Evolutionary conservation across 1,140 invertebrate genomes (phyloP), one percentile per base, ranked within the genome.

Genomic region (Drosophila mayri): DNA sequence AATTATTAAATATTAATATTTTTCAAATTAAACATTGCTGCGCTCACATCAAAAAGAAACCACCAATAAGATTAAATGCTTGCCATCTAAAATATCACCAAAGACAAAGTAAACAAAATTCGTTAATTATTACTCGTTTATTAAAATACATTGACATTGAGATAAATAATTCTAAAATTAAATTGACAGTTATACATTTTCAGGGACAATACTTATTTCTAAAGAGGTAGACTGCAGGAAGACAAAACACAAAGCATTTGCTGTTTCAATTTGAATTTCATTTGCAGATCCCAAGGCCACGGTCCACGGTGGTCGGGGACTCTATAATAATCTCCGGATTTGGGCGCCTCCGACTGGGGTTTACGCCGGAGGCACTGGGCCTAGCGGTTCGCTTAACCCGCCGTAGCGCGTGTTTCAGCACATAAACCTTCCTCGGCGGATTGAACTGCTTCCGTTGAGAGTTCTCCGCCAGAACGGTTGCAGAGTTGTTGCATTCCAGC

Each of bases 401-500:
- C 4, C 68, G 64, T 41, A 70, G 18, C 11, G 28, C 25, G 28
- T 72, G 38, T 8, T 68, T 20, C 20, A 70, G 43, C 12, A 58
- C 64, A 4, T 18, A 44, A 10, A 70, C 68, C 25, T 68, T 67
- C n/a, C 57, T 57, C 12, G 64, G 63, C 3, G 47, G 52, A 16
- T 55, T 57, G 4, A 12, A 18, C 11, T 4, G 16, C n/a, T 66
- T 65, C 4, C 44, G 61, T 25, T 61, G 64, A 3, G 54, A 32
- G 22, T 65, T 65, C 0, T 18, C 38, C 1, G 30, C 14, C 1
- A 67, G 4, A 3, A 62, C n/a, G 11, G 63, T 5, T 0, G 47
- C 5, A n/a, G 70, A n/a, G 46, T 55, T 70, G 59, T 63, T 64
- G 62, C 62, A 70, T 8, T 55, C 32, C 47, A 70, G 62, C 3